Evolutionary conservation across 2,888 invertebrate species (phyloP), one percentile per base, ranked within the genome.

Genomic region (Ectemnius continuus): DNA sequence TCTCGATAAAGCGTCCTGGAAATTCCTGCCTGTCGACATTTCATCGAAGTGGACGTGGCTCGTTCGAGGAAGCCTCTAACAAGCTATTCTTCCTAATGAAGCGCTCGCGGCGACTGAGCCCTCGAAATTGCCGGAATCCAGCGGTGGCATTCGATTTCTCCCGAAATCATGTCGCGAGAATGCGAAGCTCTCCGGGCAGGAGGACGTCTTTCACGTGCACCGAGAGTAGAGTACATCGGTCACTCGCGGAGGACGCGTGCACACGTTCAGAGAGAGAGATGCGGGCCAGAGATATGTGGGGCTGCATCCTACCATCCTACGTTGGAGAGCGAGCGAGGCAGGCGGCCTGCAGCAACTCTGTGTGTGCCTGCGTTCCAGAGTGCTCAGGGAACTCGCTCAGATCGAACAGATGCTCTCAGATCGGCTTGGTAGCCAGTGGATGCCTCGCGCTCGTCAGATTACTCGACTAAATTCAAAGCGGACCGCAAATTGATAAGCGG

Each of bases 391-490:
- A 84, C 83, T 79, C 75, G 70, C 36, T 36, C 56, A 61, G 65
- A 45, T 46, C 65, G 62, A 70, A 62, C 81, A 76, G 83, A 80
- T 75, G 67, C 63, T 64, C 70, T 16, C 52, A 52, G 11, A 52
- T 52, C 52, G 52, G 71, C 73, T 71, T 71, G 78, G 79, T 69
- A 76, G 76, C 82, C 62, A 67, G 73, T 75, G 76, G 81, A 80
- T 85, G 84, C 86, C 84, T 81, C 76, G 67, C 83, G 85, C 83
- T 83, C 85, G 82, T 76, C 82, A 81, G 79, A 86, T 87, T 84
- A 83, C 83, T 86, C 79, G 81, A 81, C 79, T 81, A 80, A 80
- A 84, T 86, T 86, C 86, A 84, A 84, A 86, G 86, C 80, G 76
- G 61, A 76, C 85, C 82, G 80, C 82, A 69, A 82, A 87, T 87